Base-by-base conservation (phyloP, 2,113 vertebrate genomes). In the Chamaea fasciata region DNA sequence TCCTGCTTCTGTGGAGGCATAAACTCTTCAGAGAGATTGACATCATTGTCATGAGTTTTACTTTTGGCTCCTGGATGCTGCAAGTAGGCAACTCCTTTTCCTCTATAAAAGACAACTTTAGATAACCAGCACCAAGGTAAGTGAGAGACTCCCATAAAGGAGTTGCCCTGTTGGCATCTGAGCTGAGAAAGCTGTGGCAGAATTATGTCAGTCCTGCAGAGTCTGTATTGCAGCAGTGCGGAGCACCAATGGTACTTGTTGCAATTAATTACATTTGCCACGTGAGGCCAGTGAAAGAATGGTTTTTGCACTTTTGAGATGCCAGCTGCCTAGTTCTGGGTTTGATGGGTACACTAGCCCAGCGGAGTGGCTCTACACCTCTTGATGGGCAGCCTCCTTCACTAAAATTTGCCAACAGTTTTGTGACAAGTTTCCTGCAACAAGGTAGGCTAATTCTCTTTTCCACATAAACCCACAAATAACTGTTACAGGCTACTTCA, bases 221-320 rank as follows among this genome's bases (percentile, higher is more conserved):
- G 24, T 6, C 11, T 9, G 7, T 12, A 8, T 6, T 9, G 18
- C 39, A 37, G 31, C 1, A 0, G 15, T 11, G 46, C 39, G 35
- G 28, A 33, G 33, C 1, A 0, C 7, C 30, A 18, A 3, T 11
- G 68, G 35, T 33, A 26, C 42, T n/a, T 41, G 20, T 15, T 76
- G 35, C 41, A 80, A 60, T 67, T 21, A 18, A 57, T 65, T 13
- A 7, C 10, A 3, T 20, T 31, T 44, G 67, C 62, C 94, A 83
- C 88, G n/a, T 41, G 92, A 92, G 87, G 92, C 56, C 80, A 64
- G 56, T 30, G 20, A 77, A 85, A 47, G 55, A 79, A 71, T 26
- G 42, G 6, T 24, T 89, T 89, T 92, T 44, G 16, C 35, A 12
- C 55, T 37, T 56, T 18, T 8, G 28, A n/a, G n/a, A 6, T 1